Percentiles rank a stretch among this genome's conserved stretches.
These are phyloP conservation scores for Silvanus unidentatus DNA, from an alignment of 2,888 invertebrate genomes.

Conservation along the genomic window DNA sequence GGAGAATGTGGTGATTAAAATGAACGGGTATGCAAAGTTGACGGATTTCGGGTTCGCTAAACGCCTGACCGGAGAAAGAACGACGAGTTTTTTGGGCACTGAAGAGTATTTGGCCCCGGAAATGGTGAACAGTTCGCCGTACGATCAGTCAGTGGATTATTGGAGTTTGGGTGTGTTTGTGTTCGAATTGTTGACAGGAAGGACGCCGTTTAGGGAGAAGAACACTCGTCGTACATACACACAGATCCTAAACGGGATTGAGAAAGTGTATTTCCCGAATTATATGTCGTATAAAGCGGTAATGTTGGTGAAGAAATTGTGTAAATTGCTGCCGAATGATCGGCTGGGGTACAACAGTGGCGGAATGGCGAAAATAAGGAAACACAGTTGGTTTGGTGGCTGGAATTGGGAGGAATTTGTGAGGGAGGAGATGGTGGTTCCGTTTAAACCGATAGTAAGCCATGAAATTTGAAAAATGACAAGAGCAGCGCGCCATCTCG, in stretches of 20 bases:
- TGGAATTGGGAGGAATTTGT: constrained; percentile 79
- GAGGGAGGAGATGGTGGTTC: constrained; percentile 62
- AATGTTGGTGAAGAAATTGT: constrained; percentile 73
- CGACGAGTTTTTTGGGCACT: constrained; percentile 93
- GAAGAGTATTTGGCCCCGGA: constrained; percentile 85
- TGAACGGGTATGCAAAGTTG: constrained; percentile 79
- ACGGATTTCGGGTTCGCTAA: constrained; percentile 94
- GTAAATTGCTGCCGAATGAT: constrained; percentile 48
- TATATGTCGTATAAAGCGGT: constrained; percentile 63
- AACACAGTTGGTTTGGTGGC: constrained; percentile 85
- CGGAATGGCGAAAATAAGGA: constrained; percentile 77
- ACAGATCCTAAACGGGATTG: constrained; percentile 70
- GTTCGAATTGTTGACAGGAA: constrained; percentile 77
- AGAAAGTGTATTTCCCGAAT: background rate
- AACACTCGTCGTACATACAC: constrained; percentile 88
- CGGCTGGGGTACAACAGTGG: constrained; percentile 80
- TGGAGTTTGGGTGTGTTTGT: constrained; percentile 88
- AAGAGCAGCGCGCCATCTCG: no score
- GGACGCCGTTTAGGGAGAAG: constrained; percentile 65
- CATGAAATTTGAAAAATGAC: background rate
- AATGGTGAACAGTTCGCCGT: constrained; percentile 79
- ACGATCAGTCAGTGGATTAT: constrained; percentile 81
- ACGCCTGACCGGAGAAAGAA: constrained; percentile 68
- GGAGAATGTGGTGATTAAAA: constrained; percentile 83
- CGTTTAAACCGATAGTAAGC: constrained; percentile 55